These are phyloP conservation scores for Peucedramus taeniatus DNA, from an alignment of 2,113 vertebrate species.

Conservation along the genomic window DNA sequence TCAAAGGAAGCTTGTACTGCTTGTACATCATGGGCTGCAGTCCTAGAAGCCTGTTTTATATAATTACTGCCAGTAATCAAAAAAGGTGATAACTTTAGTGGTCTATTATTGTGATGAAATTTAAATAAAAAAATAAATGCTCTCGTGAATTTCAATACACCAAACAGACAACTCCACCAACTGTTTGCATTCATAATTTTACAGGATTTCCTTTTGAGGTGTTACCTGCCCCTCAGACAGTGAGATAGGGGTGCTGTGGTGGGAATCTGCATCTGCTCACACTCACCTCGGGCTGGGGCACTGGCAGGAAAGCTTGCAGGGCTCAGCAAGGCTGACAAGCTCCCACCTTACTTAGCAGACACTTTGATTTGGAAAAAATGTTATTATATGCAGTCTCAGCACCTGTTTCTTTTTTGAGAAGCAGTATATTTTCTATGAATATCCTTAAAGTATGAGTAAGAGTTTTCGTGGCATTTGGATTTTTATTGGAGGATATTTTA, in stretches of 20 bases:
- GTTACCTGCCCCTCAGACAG: neutral
- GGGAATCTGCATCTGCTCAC: conserved; percentile 20
- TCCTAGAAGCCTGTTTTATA: neutral
- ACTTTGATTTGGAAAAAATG: neutral
- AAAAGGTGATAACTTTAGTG: neutral
- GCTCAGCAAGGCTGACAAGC: neutral
- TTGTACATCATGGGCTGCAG: neutral
- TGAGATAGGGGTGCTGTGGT: neutral
- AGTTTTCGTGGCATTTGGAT: neutral
- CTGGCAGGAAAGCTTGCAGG: neutral
- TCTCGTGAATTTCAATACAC: accelerated
- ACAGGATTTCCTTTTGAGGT: neutral
- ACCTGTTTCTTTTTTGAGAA: conserved; percentile 6
- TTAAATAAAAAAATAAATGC: neutral
- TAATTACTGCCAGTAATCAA: neutral
- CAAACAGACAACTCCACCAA: neutral
- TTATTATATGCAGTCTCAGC: neutral
- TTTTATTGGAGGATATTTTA: neutral
- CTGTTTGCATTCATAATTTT: neutral
- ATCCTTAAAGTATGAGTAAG: neutral
- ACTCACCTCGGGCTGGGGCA: neutral
- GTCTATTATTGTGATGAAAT: neutral
- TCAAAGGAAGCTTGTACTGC: neutral
- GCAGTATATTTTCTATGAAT: neutral
- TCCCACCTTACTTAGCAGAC: neutral